Conservation (phyloP, 2,113 vertebrate species). For the Rafetus swinhoei region DNA sequence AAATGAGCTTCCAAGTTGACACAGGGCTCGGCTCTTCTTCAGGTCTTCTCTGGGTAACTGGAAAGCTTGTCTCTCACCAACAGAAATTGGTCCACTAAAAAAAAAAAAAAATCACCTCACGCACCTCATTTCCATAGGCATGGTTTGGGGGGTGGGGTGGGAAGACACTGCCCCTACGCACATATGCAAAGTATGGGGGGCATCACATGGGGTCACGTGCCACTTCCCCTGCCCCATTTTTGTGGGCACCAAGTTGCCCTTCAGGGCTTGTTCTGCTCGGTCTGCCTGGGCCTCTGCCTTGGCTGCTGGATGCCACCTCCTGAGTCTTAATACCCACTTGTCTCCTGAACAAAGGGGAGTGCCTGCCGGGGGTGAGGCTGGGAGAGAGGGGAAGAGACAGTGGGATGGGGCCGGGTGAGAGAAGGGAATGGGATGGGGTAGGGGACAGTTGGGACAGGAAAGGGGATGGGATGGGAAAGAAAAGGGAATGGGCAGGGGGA, state of each 20-base stretch:
- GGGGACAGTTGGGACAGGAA: no score
- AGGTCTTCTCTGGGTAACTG: background rate
- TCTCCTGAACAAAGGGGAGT: no score
- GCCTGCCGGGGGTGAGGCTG: no score
- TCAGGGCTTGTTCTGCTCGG: background rate
- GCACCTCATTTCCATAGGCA: background rate
- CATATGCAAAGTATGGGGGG: fast-evolving
- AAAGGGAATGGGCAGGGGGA: background rate
- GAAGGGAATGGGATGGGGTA: no score
- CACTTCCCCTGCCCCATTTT: background rate
- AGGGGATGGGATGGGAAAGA: no score
- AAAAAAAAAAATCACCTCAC: background rate
- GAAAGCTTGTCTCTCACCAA: background rate
- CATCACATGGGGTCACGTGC: background rate
- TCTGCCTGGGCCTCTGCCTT: background rate
- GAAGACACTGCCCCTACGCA: background rate
- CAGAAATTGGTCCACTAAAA: background rate
- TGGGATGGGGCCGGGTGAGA: no score
- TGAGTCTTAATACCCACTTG: no score
- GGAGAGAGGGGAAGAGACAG: no score
- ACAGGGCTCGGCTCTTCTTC: background rate
- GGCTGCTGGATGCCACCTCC: no score
- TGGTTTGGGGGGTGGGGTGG: background rate
- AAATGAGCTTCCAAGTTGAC: background rate
- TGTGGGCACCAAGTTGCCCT: background rate